phyloP scores from a whole-genome alignment of 2,113 vertebrate genomes.

The Leucosticte australis region DNA sequence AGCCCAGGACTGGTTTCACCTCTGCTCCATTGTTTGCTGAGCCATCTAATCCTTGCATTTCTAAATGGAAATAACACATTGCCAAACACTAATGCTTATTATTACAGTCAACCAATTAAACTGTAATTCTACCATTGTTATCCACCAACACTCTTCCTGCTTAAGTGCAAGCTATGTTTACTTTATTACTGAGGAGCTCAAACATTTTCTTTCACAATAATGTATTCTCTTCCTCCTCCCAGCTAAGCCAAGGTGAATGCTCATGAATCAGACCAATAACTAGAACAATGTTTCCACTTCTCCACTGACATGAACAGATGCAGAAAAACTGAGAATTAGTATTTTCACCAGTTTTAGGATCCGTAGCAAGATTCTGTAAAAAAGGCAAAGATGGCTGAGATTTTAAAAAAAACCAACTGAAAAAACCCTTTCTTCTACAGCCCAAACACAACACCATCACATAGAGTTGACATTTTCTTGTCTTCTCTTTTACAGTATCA shows the following conservation, averaged over 20 bases:
- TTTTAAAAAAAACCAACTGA: neutral
- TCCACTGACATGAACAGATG: neutral
- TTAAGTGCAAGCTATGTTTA: slow-evolving; percentile 10
- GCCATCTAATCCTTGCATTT: neutral
- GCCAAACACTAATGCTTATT: slow-evolving; percentile 10
- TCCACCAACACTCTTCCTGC: slow-evolving; percentile 31
- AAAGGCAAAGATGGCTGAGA: neutral
- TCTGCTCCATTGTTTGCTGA: neutral
- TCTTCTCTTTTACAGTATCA: neutral
- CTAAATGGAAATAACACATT: slow-evolving; percentile 1
- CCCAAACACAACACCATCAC: neutral
- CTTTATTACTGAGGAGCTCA: slow-evolving; percentile 15
- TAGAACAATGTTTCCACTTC: neutral
- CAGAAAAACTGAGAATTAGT: neutral
- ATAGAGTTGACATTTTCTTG: neutral
- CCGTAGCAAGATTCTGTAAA: fast-evolving
- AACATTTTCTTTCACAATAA: neutral
- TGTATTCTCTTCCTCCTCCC: neutral
- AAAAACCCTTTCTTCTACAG: neutral
- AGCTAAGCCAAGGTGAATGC: neutral
- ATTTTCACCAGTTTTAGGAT: neutral
- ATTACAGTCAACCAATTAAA: slow-evolving; percentile 17
- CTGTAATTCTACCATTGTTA: slow-evolving; percentile 15
- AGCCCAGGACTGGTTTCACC: neutral
- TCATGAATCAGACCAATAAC: neutral